Evolutionary conservation across 2,888 invertebrate genomes (phyloP).

Genomic region (Steinernema carpocapsae): DNA sequence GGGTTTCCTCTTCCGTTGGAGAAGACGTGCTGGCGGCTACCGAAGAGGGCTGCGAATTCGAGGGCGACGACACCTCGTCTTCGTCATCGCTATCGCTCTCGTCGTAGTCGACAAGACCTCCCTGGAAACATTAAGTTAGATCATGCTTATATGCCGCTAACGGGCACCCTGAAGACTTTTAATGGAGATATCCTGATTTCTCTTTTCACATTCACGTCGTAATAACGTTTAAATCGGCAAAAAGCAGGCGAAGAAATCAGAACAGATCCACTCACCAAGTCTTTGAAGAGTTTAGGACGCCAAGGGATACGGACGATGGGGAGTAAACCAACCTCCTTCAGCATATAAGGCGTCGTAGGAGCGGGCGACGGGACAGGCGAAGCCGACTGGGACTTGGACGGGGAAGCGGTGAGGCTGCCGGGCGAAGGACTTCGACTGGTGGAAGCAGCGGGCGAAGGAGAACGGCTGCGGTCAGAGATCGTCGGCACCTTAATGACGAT

Average conservation of each 20-base stretch:
- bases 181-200: no score
- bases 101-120: conserved; percentile 35
- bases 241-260: neutral
- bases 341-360: conserved; percentile 9
- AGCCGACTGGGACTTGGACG: conserved; percentile 1
- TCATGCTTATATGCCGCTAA: no score
- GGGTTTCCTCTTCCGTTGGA: conserved; percentile 50
- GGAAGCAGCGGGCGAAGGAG: conserved; percentile 10
- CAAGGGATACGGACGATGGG: neutral
- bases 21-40: neutral
- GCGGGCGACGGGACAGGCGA: neutral
- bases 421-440: conserved; percentile 30
- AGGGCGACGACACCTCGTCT: conserved; percentile 18
- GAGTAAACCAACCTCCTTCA: conserved; percentile 8
- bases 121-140: neutral
- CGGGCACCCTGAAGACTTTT: no score
- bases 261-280: conserved; percentile 1
- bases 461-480: conserved; percentile 12
- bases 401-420: neutral
- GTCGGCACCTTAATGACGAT: conserved; percentile 34
- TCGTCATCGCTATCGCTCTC: conserved; percentile 39
- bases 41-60: neutral
- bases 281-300: neutral
- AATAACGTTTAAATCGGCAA: no score
- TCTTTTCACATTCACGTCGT: no score